phyloP scores from a whole-genome alignment of 2,797 vertebrate genomes.

The Gymnoscopelus microlampas region DNA sequence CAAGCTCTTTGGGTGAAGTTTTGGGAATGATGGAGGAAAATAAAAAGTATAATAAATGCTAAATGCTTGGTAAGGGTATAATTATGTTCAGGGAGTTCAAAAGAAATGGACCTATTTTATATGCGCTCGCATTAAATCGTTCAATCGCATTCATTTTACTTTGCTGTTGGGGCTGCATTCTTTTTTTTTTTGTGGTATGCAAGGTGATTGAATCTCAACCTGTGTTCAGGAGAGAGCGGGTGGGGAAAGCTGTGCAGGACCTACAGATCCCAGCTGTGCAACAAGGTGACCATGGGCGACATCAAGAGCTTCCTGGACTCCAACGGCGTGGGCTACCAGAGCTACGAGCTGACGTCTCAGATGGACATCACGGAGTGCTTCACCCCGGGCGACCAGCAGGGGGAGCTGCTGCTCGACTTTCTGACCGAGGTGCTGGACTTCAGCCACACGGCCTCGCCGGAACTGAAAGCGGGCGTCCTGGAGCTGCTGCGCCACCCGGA shows the following conservation, averaged over 20 bases:
- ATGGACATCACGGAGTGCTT: conserved; percentile 95
- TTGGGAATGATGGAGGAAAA: no score
- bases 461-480: conserved; percentile 83
- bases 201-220: no score
- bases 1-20: conserved; percentile 22
- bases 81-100: no score
- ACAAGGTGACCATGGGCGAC: conserved; percentile 79
- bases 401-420: conserved; percentile 92
- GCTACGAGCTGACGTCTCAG: conserved; percentile 82
- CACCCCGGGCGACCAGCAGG: conserved; percentile 83
- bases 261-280: conserved; percentile 76
- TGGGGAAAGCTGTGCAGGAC: conserved; percentile 88
- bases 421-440: conserved; percentile 89
- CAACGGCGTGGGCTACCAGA: conserved; percentile 79
- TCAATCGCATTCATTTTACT: no score
- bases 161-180: no score
- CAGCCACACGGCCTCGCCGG: conserved; percentile 81
- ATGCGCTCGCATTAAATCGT: no score
- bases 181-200: no score
- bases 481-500: conserved; percentile 84
- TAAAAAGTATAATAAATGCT: no score
- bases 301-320: conserved; percentile 81
- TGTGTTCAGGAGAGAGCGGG: conserved; percentile 81
- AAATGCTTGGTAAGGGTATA: no score
- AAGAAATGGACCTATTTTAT: no score